A percentile compares a stretch with the other conserved stretches of the same genome.
These are phyloP conservation scores for Aplysia californica DNA, from an alignment of 1,140 invertebrate genomes.

Conservation along the genomic window DNA sequence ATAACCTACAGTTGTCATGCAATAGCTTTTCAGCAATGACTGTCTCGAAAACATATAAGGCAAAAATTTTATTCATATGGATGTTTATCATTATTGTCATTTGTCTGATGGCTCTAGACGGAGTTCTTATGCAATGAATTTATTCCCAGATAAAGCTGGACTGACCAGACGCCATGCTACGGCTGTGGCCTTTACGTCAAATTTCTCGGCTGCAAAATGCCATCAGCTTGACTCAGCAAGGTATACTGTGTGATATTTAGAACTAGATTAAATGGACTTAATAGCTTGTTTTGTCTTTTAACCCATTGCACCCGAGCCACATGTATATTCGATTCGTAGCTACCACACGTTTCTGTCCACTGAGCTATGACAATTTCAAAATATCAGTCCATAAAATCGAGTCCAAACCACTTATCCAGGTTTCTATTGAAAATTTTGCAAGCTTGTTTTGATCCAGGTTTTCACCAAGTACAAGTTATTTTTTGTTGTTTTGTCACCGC, in stretches of 20 bases:
- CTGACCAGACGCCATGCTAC: conserved; percentile 36
- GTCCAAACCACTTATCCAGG: neutral
- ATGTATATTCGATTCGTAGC: neutral
- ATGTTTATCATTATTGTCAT: no score
- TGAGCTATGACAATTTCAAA: neutral
- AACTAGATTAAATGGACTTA: neutral
- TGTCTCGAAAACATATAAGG: no score
- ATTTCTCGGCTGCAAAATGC: conserved; percentile 23
- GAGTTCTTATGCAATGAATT: no score
- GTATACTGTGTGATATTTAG: neutral
- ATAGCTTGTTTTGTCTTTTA: neutral
- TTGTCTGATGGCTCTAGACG: no score
- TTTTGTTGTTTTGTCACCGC: no score
- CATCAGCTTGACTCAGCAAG: neutral
- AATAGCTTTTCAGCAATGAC: no score
- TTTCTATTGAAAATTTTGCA: no score
- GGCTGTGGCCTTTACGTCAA: conserved; percentile 44
- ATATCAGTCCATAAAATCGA: neutral
- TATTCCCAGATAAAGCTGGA: no score
- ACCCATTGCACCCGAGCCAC: neutral
- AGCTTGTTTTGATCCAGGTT: no score
- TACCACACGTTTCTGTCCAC: neutral
- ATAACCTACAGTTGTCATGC: no score
- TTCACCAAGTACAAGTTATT: no score
- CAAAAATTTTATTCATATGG: no score